Evolutionary conservation across 2,113 vertebrate genomes (phyloP), one percentile per base, ranked within the genome.

Genomic region (Verasper variegatus): DNA sequence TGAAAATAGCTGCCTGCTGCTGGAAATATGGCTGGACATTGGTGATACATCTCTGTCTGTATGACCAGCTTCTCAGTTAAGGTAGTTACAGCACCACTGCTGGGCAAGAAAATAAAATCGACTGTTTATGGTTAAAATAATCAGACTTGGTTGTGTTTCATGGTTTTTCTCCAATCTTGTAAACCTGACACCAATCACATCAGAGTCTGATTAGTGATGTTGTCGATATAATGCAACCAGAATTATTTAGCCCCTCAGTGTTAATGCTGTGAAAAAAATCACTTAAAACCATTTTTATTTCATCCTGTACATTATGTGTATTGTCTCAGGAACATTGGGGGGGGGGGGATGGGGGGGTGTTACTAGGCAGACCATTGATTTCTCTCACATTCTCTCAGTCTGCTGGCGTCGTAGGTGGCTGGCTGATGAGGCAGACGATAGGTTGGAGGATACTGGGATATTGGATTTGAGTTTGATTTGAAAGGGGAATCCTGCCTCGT

Each of bases 371-470:
- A 62, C 2, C 54, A 64, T 68, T n/a, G 82, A 82, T 71, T 70
- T 54, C 64, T 73, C 70, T 57, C 18, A 57, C 21, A 17, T 23
- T 57, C 24, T 37, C 47, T 52, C 76, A 31, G 68, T 27, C 27
- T 57, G 56, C 63, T 71, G 82, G 5, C 20, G 12, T 42, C 40
- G 11, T 12, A 42, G 52, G 67, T 24, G 47, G 45, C 47, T 18
- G 66, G 15, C 74, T 86, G 81, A 84, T 73, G 78, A 68, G 64
- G 24, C 37, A 14, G 75, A 73, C 67, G 21, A 17, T 78, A 59
- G 27, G 64, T 76, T 61, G 47, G 37, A 58, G 24, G 24, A 68
- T 66, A 35, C 69, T 42, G 73, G 51, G 52, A 23, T 42, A 60
- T 37, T 59, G 5, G 10, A 54, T 78, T 80, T 65, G 52, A 58